phyloP scores from a whole-genome alignment of 2,113 vertebrate genomes.

The Lichenostomus cassidix region DNA sequence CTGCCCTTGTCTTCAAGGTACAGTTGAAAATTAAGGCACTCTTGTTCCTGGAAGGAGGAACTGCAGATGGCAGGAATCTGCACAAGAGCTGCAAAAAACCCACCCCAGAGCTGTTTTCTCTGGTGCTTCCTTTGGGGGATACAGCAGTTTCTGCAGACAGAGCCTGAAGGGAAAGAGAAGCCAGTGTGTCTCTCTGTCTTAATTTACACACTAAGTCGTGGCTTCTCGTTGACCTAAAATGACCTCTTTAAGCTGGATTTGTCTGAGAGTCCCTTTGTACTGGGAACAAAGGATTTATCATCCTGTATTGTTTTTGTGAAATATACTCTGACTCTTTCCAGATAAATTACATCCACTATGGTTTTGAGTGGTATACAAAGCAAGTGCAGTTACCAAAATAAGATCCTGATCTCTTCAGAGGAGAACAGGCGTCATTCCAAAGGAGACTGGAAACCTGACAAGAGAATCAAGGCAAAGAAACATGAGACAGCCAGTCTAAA shows the following conservation, averaged over 20 bases:
- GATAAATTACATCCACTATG: fast-evolving
- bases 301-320: not conserved
- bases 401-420: not conserved
- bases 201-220: not conserved
- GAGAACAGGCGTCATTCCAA: not conserved
- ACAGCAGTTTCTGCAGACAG: not conserved
- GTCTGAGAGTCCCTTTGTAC: not conserved
- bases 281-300: not conserved
- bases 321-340: not conserved
- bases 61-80: not conserved
- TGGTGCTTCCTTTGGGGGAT: not conserved
- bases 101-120: not conserved
- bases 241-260: not conserved
- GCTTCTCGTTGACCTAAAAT: not conserved
- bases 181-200: not conserved
- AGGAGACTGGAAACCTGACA: not conserved
- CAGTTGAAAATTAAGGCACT: not conserved
- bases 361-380: not conserved
- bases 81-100: not conserved
- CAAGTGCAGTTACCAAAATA: not conserved
- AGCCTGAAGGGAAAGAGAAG: not conserved
- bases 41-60: not conserved
- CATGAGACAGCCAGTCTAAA: not conserved
- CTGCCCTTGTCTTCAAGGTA: not conserved
- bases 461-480: not conserved